Evolutionary conservation across 2,113 vertebrate species (phyloP).

Genomic region (Takifugu bimaculatus): DNA sequence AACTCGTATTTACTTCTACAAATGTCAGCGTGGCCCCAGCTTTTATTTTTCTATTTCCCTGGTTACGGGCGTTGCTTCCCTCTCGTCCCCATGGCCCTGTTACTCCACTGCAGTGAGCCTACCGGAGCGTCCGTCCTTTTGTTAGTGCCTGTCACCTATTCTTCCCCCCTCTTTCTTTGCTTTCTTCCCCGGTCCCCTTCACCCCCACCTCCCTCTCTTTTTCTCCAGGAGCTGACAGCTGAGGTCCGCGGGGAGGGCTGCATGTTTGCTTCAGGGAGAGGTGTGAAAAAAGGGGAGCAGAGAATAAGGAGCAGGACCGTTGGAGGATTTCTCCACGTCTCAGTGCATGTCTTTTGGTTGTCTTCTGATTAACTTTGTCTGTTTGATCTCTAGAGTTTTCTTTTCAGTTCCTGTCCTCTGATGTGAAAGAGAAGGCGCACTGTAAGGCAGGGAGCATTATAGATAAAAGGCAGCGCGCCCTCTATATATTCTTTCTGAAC

Average conservation of each 20-base stretch:
- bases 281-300: constrained; percentile 29
- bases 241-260: constrained; percentile 65
- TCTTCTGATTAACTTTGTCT: constrained; percentile 74
- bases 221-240: constrained; percentile 65
- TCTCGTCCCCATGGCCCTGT: constrained; percentile 70
- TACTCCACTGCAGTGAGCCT: constrained; percentile 57
- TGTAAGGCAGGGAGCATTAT: constrained; percentile 54
- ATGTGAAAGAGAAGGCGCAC: constrained; percentile 52
- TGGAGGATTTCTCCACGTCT: constrained; percentile 46
- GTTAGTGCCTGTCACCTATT: constrained; percentile 72
- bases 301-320: constrained; percentile 47
- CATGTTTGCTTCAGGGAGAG: constrained; percentile 57
- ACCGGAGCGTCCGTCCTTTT: constrained; percentile 71
- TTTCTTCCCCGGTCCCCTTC: constrained; percentile 3
- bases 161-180: constrained; percentile 14
- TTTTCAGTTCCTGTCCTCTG: constrained; percentile 60
- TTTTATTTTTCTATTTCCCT: constrained; percentile 60
- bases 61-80: constrained; percentile 54
- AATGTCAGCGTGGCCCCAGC: constrained; percentile 53
- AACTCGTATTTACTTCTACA: constrained; percentile 55
- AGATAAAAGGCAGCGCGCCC: constrained; percentile 66
- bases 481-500: constrained; percentile 62
- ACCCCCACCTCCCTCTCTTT: constrained; percentile 37
- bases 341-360: constrained; percentile 55
- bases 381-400: constrained; percentile 72